Conservation (phyloP, 2,113 vertebrate genomes). For the Cyprinodon variegatus region DNA sequence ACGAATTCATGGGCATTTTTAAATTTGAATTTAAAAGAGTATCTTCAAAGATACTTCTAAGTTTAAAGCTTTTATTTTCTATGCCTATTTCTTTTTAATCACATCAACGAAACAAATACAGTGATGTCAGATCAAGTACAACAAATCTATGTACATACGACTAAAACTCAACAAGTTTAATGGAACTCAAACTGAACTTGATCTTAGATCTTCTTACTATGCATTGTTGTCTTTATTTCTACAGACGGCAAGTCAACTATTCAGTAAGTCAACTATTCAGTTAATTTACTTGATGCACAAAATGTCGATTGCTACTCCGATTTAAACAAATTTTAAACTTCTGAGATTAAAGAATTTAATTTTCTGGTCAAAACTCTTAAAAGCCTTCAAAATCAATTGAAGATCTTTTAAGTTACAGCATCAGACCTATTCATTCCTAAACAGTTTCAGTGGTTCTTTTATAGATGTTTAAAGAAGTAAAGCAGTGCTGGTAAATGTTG, state of each 20-base stretch:
- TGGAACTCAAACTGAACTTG: no score
- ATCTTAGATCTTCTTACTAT: no score
- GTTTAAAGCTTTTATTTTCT: neutral
- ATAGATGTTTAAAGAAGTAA: conserved; percentile 40
- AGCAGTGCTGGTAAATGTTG: conserved; percentile 31
- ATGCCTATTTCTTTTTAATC: neutral
- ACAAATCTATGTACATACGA: no score
- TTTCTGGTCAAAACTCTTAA: conserved; percentile 8
- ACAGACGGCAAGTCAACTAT: no score
- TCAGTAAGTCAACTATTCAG: no score
- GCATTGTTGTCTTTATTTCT: no score
- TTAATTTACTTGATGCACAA: neutral
- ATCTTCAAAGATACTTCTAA: neutral
- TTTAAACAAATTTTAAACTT: neutral
- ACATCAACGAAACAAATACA: neutral
- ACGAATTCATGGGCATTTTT: neutral
- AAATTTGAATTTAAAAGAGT: neutral
- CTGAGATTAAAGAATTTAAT: conserved; percentile 7
- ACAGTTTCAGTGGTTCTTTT: conserved; percentile 44
- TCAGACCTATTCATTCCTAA: conserved; percentile 14
- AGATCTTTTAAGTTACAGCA: conserved; percentile 43
- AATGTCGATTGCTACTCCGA: neutral
- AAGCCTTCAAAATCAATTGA: conserved; percentile 36
- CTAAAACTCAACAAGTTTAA: no score
- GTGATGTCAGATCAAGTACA: no score